Evolutionary conservation across 2,113 vertebrate species (phyloP), one percentile per base, ranked within the genome.

Genomic region (Gobio gobio): DNA sequence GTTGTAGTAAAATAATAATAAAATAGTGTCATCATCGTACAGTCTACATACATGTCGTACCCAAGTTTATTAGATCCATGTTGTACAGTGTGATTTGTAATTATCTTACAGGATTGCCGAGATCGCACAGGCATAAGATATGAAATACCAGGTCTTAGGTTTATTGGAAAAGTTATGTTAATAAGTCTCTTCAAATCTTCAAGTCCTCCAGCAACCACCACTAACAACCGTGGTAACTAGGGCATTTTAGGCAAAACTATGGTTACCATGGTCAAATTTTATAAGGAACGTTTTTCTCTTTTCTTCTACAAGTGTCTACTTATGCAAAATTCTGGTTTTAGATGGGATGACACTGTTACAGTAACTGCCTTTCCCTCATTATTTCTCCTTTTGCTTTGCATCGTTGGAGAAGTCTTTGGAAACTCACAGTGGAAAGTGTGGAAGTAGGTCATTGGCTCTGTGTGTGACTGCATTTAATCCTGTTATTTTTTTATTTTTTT

Each of bases 341-440:
- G 36, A 63, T 79, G 2, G 22, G 14, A 61, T 61, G 77, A 79
- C 22, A 6, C 56, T 36, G 51, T 78, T 58, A 36, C 75, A 22
- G 29, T 58, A 45, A 43, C 58, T 79, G n/a, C 18, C 26, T 87
- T 85, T 87, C 86, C 49, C 43, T 66, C 49, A 64, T 63, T 84
- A 43, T 84, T 51, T 84, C 47, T 40, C 5, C 13, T 58, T 18
- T 77, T 18, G 16, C 61, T 66, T 18, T 78, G 74, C 43, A 13
- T 63, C 12, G 20, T 36, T 47, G 58, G 43, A 80, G 40, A 26
- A 45, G 58, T 64, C 33, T 56, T 85, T 77, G 13, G 4, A 88
- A 83, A 29, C 49, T 87, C 80, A 63, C 66, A 56, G 54, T 89
- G 87, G 90, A 90, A 93, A 92, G 88, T 91, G 90, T 90, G 81